Percentiles rank a stretch among this genome's conserved stretches.
Evolutionary conservation across 2,113 vertebrate species (phyloP).

Genomic region (Diphyllodes magnificus): DNA sequence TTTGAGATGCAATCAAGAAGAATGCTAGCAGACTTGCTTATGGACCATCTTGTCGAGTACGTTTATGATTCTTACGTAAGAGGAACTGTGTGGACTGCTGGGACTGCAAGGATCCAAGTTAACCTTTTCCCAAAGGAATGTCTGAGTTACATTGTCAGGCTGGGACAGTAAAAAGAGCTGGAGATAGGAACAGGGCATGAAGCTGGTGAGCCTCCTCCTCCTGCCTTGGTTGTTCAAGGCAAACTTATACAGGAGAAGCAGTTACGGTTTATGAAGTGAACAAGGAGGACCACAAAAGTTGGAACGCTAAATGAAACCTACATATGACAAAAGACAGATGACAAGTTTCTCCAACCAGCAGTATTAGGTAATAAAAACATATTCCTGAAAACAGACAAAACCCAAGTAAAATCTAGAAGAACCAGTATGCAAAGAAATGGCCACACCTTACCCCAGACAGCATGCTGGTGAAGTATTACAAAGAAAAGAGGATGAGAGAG

Average conservation of each 20-base stretch:
- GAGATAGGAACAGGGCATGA: neutral
- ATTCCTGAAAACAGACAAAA: neutral
- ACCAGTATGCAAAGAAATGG: neutral
- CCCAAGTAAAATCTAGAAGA: neutral
- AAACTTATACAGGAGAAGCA: neutral
- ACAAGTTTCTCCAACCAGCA: neutral
- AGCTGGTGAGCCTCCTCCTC: neutral
- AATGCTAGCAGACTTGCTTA: neutral
- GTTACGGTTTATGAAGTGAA: neutral
- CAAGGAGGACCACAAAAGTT: neutral
- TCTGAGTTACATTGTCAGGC: accelerated
- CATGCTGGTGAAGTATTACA: neutral
- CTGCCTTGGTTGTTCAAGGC: neutral
- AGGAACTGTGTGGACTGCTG: neutral
- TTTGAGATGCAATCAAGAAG: neutral
- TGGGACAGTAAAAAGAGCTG: neutral
- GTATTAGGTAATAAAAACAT: neutral
- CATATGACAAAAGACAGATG: neutral
- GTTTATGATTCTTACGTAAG: neutral
- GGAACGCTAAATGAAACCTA: neutral
- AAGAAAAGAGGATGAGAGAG: neutral
- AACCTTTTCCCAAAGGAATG: neutral
- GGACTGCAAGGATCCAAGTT: neutral
- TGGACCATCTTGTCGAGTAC: neutral
- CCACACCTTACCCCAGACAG: neutral